Evolutionary conservation across 1,140 invertebrate species (phyloP).

Genomic region (Diachasmimorpha longicaudata): DNA sequence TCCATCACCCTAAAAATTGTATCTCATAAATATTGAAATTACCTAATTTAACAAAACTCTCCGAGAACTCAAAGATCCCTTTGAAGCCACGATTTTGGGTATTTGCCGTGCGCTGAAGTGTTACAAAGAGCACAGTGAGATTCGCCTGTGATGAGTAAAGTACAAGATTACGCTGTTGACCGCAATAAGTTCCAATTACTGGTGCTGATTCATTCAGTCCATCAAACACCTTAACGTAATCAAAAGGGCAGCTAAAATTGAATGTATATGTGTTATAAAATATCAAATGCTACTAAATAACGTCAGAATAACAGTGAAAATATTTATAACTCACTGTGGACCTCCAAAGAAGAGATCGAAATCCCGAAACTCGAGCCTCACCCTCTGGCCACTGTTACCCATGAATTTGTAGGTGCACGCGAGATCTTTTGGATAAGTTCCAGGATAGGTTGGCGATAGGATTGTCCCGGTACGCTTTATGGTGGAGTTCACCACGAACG

Average conservation of each 20-base stretch:
- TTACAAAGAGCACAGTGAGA: slow-evolving; percentile 88
- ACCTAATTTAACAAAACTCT: slow-evolving; percentile 96
- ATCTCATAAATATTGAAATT: slow-evolving; percentile 44
- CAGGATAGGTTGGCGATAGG: slow-evolving; percentile 97
- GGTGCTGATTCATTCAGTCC: slow-evolving; percentile 84
- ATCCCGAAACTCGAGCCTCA: slow-evolving; percentile 95
- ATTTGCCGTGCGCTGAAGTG: slow-evolving; percentile 85
- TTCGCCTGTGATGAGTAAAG: slow-evolving; percentile 91
- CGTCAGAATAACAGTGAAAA: neutral
- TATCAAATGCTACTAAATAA: neutral
- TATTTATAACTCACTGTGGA: slow-evolving; percentile 85
- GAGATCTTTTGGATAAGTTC: slow-evolving; percentile 96
- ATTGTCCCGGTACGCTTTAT: slow-evolving; percentile 85
- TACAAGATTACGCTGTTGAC: slow-evolving; percentile 94
- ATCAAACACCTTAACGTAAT: slow-evolving; percentile 96
- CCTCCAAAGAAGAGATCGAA: slow-evolving; percentile 99
- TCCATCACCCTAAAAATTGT: no score
- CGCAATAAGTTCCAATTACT: slow-evolving; percentile 96
- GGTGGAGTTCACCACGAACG: slow-evolving; percentile 79
- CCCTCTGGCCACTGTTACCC: slow-evolving; percentile 87
- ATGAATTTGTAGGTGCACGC: slow-evolving; percentile 92
- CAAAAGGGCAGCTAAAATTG: slow-evolving; percentile 91
- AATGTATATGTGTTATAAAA: neutral
- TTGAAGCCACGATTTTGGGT: slow-evolving; percentile 95
- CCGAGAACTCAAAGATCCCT: slow-evolving; percentile 94